A percentile compares a stretch with the other conserved stretches of the same genome.
Conservation (phyloP, 1,140 invertebrate genomes). For the Zaprionus gabonicus region DNA sequence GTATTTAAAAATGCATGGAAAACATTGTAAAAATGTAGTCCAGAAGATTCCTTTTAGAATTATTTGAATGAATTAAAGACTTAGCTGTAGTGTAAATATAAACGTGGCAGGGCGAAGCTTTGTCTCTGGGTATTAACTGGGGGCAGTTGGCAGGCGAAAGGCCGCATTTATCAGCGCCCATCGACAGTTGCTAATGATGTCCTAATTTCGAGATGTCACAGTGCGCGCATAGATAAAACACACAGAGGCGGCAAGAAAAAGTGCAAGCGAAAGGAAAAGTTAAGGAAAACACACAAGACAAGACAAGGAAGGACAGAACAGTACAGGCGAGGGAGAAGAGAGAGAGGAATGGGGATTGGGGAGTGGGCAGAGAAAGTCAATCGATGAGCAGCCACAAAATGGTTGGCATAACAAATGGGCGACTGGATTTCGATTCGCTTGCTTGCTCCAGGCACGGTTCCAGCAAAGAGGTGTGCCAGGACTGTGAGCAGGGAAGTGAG, state of each 20-base stretch:
- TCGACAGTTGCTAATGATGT: slow-evolving; percentile 83
- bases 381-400: slow-evolving; percentile 54
- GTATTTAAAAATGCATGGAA: no score
- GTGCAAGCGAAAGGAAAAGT: slow-evolving; percentile 1
- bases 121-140: slow-evolving; percentile 2
- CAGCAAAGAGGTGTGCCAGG: not conserved
- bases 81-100: not conserved
- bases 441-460: not conserved
- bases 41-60: rapidly evolving
- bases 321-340: not conserved
- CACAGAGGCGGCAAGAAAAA: not conserved
- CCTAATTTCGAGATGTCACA: slow-evolving; percentile 80
- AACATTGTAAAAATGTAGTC: no score
- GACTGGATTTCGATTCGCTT: slow-evolving; percentile 24
- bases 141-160: slow-evolving; percentile 33
- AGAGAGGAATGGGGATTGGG: no score
- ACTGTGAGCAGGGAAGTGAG: no score
- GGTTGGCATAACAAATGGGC: slow-evolving; percentile 68
- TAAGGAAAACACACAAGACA: no score
- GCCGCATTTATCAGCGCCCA: slow-evolving; percentile 70
- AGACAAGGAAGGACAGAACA: slow-evolving; percentile 2
- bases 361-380: slow-evolving; percentile 36
- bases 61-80: not conserved
- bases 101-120: not conserved
- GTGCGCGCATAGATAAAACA: slow-evolving; percentile 64